phyloP scores from a whole-genome alignment of 35 echinoderm and acorn worm genomes.

The Lytechinus pictus region DNA sequence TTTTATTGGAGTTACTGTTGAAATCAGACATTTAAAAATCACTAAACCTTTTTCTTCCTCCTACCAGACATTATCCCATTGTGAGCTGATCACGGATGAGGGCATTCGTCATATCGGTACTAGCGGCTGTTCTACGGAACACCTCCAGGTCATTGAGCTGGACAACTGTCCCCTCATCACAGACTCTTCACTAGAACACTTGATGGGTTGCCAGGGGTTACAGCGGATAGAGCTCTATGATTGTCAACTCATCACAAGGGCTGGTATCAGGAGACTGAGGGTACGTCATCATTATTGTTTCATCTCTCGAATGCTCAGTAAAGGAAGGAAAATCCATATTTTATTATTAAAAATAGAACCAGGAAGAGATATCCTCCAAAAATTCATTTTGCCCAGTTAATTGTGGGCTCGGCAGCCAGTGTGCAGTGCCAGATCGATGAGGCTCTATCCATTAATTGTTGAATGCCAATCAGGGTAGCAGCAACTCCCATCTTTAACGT shows the following conservation, averaged over 20 bases:
- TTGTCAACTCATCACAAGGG: constrained; percentile 96
- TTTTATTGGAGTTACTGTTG: too few relatives aligned
- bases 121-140: constrained; percentile 94
- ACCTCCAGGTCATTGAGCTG: constrained; percentile 97
- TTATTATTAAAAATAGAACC: too few relatives aligned
- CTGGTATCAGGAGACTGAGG: constrained; percentile 95
- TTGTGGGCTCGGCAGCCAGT: too few relatives aligned
- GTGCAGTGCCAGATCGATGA: too few relatives aligned
- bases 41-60: too few relatives aligned
- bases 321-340: too few relatives aligned
- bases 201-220: constrained; percentile 93
- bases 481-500: too few relatives aligned
- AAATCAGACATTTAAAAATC: too few relatives aligned
- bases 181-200: constrained; percentile 92
- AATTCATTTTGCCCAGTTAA: too few relatives aligned
- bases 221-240: constrained; percentile 95
- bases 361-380: too few relatives aligned
- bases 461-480: too few relatives aligned
- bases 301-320: neutral
- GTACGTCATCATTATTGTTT: constrained; percentile 55
- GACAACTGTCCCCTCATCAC: constrained; percentile 99
- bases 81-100: constrained; percentile 99
- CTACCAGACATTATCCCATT: constrained; percentile 92
- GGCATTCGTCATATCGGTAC: constrained; percentile 96
- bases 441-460: too few relatives aligned